Base-by-base conservation (phyloP, 1,140 invertebrate species). In the Cotesia chilonis region DNA sequence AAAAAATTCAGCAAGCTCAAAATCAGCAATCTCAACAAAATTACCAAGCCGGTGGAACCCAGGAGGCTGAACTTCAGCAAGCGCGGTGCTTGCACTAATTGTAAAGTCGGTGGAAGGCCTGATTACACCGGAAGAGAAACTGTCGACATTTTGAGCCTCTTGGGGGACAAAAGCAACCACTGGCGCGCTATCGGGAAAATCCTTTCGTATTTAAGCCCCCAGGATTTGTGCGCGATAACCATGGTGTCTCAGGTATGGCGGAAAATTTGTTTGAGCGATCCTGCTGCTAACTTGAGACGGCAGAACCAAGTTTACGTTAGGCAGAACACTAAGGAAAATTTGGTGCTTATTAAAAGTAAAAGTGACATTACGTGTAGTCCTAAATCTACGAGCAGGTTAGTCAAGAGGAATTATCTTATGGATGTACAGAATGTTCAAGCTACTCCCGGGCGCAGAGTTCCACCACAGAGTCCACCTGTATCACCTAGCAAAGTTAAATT, bases 401-500 rank as follows among this genome's bases (percentile, higher is more conserved):
- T 73, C 1, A 82, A 79, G 54, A 85, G 83, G 69, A 82, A 83
- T 0, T 77, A 77, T 47, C 74, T 87, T 0, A 38, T 83, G 9
- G 79, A 82, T 12, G 83, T 87, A 28, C 83, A 83, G 37, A 87
- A 87, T 72, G 57, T 83, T 0, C 68, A 76, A 12, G 72, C 74
- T 10, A 20, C 57, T 20, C 54, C 54, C 3, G 20, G 14, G 3
- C 14, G 14, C 4, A 17, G 17, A 5, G n/a, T 14, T 4, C 80
- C 77, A 1, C 70, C 74, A 7, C 78, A 74, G n/a, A 86, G 85
- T 74, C 85, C 85, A 10, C 86, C 86, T 2, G 83, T 87, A 6
- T 87, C 85, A 3, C 86, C 86, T 0, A 87, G 86, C 60, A 87
- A 87, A 82, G 77, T 85, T 20, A 86, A 85, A 10, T 87, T 87